Percentiles rank a stretch among this genome's conserved stretches.
Evolutionary conservation across 2,797 vertebrate species (phyloP).

Genomic region (Parotocinclus haroldoi): DNA sequence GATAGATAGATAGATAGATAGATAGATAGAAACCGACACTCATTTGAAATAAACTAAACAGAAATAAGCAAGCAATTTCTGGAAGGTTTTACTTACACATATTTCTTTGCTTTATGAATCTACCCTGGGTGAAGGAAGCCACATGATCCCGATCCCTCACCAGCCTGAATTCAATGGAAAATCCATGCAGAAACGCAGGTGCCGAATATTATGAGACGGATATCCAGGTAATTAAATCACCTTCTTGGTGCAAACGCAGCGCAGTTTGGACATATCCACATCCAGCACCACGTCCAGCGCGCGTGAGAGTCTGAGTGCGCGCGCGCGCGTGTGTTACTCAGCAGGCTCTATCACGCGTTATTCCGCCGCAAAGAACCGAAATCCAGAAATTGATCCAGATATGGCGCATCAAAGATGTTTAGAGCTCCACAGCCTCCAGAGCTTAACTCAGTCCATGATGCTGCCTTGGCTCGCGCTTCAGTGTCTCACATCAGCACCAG

Average conservation of each 20-base stretch:
- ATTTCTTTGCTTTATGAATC: too few species aligned
- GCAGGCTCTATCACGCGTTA: too few species aligned
- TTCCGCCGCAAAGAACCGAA: background rate
- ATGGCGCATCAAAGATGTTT: background rate
- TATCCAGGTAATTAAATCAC: background rate
- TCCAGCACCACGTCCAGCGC: slow-evolving; percentile 3
- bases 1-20: slow-evolving; percentile 31
- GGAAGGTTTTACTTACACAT: background rate
- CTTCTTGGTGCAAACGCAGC: slow-evolving; percentile 16
- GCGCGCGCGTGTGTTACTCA: background rate
- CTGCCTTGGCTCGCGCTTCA: background rate
- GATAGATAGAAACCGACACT: slow-evolving; percentile 21
- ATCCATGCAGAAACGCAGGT: background rate
- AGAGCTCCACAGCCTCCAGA: too few species aligned
- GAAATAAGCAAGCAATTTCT: background rate
- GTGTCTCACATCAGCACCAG: background rate
- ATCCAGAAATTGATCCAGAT: slow-evolving; percentile 31
- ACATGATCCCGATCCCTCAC: too few species aligned
- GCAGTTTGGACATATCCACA: slow-evolving; percentile 29
- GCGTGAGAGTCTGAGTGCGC: background rate
- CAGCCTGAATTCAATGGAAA: too few species aligned
- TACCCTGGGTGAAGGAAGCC: too few species aligned
- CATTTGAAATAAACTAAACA: background rate
- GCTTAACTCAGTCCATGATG: background rate
- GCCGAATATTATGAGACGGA: background rate